These are phyloP conservation scores for Drosophila lacertosa DNA, from an alignment of 1,140 invertebrate genomes.

Conservation along the genomic window DNA sequence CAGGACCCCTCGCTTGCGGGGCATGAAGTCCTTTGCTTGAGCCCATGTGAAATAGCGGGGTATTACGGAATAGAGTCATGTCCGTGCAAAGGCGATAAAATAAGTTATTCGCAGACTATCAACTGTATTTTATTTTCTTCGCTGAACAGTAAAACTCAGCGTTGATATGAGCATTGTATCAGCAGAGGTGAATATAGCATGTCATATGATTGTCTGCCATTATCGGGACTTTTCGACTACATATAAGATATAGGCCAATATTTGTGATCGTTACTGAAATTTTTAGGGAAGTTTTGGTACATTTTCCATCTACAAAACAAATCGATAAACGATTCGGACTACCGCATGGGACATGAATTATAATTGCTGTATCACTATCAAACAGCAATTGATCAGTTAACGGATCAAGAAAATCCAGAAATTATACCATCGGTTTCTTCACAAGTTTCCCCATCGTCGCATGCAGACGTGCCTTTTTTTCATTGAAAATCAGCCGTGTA, in stretches of 20 bases:
- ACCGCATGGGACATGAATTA: conserved; percentile 7
- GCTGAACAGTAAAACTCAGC: conserved; percentile 1
- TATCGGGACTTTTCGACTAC: conserved; percentile 14
- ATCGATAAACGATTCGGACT: conserved; percentile 4
- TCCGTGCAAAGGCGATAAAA: too few relatives aligned
- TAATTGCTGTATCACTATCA: conserved; percentile 13
- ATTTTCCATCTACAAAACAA: conserved; percentile 5
- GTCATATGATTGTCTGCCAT: conserved; percentile 11
- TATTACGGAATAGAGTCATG: too few relatives aligned
- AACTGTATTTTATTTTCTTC: conserved; percentile 8
- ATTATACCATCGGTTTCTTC: conserved; percentile 1
- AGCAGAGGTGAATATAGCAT: conserved; percentile 15
- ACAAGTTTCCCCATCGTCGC: too few relatives aligned
- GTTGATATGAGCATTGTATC: conserved; percentile 15
- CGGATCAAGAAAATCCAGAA: conserved; percentile 10
- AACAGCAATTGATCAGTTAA: conserved; percentile 9
- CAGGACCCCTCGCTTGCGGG: too few relatives aligned
- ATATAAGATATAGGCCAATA: conserved; percentile 24
- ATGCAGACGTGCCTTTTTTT: too few relatives aligned
- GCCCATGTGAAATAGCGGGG: too few relatives aligned
- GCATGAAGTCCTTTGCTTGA: too few relatives aligned
- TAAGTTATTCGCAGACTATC: conserved; percentile 7
- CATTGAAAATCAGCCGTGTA: too few relatives aligned
- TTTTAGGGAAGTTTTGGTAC: conserved; percentile 13
- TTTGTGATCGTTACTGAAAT: conserved; percentile 12